Percentiles rank a stretch among this genome's conserved stretches.
phyloP scores from a whole-genome alignment of 2,888 invertebrate genomes.

The Luperina testacea region DNA sequence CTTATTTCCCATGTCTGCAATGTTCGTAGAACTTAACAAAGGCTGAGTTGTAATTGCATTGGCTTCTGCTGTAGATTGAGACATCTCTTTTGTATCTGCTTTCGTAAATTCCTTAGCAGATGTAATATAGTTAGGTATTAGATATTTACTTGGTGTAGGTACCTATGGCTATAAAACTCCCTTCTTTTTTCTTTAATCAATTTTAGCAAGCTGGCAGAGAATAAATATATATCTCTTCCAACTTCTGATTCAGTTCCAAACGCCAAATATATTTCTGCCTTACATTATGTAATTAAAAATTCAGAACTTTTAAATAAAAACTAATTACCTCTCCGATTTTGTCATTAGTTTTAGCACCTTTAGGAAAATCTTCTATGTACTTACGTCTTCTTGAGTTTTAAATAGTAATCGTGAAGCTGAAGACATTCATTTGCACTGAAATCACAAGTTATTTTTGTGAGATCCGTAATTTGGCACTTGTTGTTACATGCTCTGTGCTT shows the following conservation, averaged over 20 bases:
- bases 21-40: neutral
- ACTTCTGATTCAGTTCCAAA: neutral
- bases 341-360: neutral
- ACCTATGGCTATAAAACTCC: neutral
- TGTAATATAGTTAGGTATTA: neutral
- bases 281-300: neutral
- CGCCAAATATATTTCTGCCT: neutral
- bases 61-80: neutral
- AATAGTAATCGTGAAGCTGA: neutral
- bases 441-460: neutral
- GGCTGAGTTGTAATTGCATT: conserved; percentile 44
- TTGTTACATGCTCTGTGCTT: accelerated
- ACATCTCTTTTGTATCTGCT: conserved; percentile 2
- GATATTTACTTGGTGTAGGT: neutral
- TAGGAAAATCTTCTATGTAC: neutral
- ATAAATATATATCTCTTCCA: neutral
- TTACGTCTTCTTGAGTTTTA: neutral
- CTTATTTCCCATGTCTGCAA: neutral
- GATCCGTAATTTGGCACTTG: neutral
- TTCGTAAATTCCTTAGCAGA: neutral
- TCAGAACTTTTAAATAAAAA: neutral
- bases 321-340: neutral
- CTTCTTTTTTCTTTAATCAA: neutral
- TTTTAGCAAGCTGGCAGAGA: neutral
- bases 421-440: neutral